These are phyloP conservation scores for Euzophera pinguis DNA, from an alignment of 2,888 invertebrate species.

Conservation along the genomic window DNA sequence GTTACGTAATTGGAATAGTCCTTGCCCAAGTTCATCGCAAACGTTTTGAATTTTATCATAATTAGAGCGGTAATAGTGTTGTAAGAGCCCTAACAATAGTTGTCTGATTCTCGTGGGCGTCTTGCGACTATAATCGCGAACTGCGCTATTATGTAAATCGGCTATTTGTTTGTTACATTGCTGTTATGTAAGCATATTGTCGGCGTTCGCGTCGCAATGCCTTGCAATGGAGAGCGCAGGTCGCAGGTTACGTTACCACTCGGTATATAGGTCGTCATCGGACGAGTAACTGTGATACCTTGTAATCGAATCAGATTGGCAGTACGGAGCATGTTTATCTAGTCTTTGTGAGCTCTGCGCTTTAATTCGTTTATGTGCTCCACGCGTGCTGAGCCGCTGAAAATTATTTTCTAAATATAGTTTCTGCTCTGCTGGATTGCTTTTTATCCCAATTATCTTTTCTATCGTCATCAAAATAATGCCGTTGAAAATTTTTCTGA, in stretches of 20 bases:
- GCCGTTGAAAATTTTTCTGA: too few species aligned
- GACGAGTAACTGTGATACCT: not conserved
- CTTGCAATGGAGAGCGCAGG: slow-evolving; percentile 59
- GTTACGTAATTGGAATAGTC: too few species aligned
- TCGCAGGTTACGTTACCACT: slow-evolving; percentile 63
- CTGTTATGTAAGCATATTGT: slow-evolving; percentile 62
- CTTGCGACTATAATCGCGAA: slow-evolving; percentile 51
- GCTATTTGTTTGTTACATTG: slow-evolving; percentile 68
- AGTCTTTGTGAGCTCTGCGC: not conserved
- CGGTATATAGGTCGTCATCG: slow-evolving; percentile 33
- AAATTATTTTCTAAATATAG: too few species aligned
- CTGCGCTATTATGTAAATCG: slow-evolving; percentile 71
- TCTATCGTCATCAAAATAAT: too few species aligned
- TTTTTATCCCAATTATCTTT: too few species aligned
- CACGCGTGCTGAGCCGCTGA: not conserved
- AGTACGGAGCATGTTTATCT: not conserved
- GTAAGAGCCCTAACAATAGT: not conserved
- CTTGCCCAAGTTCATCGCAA: not conserved
- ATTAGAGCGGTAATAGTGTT: not conserved
- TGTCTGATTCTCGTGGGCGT: slow-evolving; percentile 39
- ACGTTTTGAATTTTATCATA: not conserved
- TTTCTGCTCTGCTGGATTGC: not conserved
- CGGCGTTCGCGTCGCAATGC: slow-evolving; percentile 52
- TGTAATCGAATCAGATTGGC: not conserved
- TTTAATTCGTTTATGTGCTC: too few species aligned